Evolutionary conservation across 2,888 invertebrate species (phyloP).

Genomic region (Scaptomyza caliginosa): DNA sequence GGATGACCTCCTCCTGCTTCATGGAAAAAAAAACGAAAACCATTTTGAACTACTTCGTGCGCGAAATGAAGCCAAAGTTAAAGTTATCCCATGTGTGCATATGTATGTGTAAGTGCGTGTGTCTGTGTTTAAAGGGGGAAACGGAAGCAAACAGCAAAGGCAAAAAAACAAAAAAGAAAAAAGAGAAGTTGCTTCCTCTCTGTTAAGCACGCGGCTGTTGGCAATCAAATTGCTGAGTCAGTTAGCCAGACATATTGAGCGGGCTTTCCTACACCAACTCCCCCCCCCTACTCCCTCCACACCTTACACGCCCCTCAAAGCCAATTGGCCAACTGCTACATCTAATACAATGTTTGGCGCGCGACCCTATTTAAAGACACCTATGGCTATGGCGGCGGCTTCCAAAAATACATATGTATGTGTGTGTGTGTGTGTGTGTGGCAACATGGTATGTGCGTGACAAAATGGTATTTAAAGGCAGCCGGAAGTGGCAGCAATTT

Average conservation of each 20-base stretch:
- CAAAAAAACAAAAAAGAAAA: conserved; percentile 58
- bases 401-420: conserved; percentile 44
- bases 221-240: conserved; percentile 80
- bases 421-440: background rate
- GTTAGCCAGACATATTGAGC: conserved; percentile 79
- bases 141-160: conserved; percentile 69
- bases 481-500: conserved; percentile 84
- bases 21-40: background rate
- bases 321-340: conserved; percentile 42
- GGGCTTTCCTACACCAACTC: background rate
- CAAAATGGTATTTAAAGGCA: conserved; percentile 83
- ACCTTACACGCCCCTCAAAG: background rate
- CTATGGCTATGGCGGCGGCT: conserved; percentile 23
- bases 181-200: conserved; percentile 71
- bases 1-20: conserved; percentile 22
- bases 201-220: conserved; percentile 40
- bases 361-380: conserved; percentile 61
- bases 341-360: conserved; percentile 69
- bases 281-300: background rate
- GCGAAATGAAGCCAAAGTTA: conserved; percentile 78
- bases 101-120: background rate
- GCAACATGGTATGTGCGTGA: conserved; percentile 82
- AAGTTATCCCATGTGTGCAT: conserved; percentile 42
- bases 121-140: conserved; percentile 3
- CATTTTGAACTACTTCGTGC: conserved; percentile 64